A percentile compares a stretch with the other conserved stretches of the same genome.
Evolutionary conservation across 2,113 vertebrate genomes (phyloP).

Genomic region (Nothocercus nigrocapillus): DNA sequence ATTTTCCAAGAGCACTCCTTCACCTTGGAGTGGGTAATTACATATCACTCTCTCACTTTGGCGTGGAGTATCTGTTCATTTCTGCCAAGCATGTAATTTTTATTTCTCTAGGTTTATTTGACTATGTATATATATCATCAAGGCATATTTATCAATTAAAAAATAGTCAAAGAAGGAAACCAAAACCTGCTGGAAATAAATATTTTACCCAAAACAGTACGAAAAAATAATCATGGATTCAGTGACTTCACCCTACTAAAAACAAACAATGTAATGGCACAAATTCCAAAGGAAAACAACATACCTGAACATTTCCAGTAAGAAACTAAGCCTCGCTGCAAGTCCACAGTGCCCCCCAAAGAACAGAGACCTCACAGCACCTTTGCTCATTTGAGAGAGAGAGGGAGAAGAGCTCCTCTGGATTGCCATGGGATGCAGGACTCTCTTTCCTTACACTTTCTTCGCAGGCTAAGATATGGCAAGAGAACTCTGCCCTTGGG

Average conservation of each 20-base stretch:
- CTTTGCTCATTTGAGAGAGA: background rate
- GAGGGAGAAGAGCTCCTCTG: background rate
- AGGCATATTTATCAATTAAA: background rate
- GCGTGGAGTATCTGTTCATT: background rate
- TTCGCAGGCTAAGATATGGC: background rate
- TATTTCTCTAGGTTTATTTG: background rate
- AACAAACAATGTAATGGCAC: background rate
- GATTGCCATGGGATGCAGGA: background rate
- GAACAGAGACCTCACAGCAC: constrained; percentile 49
- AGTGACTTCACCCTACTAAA: background rate
- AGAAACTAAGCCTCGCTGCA: background rate
- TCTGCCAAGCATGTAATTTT: background rate
- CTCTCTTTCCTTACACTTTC: background rate
- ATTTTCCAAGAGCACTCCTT: background rate
- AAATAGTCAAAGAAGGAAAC: background rate
- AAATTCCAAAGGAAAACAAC: constrained; percentile 7
- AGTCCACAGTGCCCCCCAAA: constrained; percentile 59
- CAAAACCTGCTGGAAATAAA: background rate
- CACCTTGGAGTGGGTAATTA: background rate
- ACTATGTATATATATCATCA: background rate
- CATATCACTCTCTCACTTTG: background rate
- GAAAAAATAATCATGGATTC: background rate
- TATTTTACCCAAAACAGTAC: background rate
- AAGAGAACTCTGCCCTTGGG: background rate
- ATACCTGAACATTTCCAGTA: constrained; percentile 5